Evolutionary conservation across 2,113 vertebrate species (phyloP).

Genomic region (Pteruthius melanotis): DNA sequence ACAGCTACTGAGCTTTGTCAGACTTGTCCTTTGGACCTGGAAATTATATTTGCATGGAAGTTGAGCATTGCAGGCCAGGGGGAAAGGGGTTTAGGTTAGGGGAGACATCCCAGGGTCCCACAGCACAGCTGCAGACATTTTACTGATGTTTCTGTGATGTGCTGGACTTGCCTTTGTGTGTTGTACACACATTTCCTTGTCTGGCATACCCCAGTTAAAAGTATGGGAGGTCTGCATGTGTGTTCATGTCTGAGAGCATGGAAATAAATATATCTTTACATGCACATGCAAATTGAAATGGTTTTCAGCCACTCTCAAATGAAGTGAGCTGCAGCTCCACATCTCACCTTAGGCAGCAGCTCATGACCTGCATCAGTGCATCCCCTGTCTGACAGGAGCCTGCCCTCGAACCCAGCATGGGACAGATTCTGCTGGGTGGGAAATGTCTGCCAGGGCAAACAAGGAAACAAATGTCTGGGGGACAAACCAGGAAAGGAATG

Average conservation of each 20-base stretch:
- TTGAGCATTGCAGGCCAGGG: background rate
- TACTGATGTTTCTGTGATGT: background rate
- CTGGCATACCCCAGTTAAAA: background rate
- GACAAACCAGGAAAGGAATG: background rate
- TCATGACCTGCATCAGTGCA: background rate
- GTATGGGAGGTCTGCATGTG: background rate
- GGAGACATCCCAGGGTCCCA: background rate
- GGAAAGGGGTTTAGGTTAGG: background rate
- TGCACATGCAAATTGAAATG: background rate
- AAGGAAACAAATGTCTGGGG: background rate
- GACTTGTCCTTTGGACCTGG: background rate
- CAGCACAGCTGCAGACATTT: background rate
- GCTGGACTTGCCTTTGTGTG: background rate
- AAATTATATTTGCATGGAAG: background rate
- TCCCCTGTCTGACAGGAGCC: accelerated
- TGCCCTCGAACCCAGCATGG: accelerated
- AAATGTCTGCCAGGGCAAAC: background rate
- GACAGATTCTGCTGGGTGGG: background rate
- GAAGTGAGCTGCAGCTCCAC: background rate
- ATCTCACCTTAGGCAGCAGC: background rate
- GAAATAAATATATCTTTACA: background rate
- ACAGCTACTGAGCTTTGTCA: background rate
- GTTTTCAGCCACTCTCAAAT: background rate
- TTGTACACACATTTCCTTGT: background rate
- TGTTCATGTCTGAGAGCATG: accelerated